Base-by-base conservation (phyloP, 2,888 invertebrate genomes). In the Dione vanillae region DNA sequence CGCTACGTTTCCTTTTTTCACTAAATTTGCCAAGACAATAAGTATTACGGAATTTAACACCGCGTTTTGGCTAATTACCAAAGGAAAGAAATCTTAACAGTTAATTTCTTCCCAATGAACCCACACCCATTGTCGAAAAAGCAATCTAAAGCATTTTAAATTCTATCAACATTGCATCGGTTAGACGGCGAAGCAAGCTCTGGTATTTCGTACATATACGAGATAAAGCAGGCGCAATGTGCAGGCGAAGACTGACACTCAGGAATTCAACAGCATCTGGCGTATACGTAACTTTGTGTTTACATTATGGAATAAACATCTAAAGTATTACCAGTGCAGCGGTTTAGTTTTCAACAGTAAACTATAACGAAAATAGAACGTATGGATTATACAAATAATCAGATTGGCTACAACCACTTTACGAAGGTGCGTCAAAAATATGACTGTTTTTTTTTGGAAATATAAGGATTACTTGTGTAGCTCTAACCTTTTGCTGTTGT, bases 321-420 rank as follows among this genome's bases (percentile, higher is more conserved):
- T 65, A 19, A 20, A 65, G 64, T 51, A 6, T 11, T 54, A 40
- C 45, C 45, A 35, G 62, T 12, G 45, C 47, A 27, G 19, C 45
- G 16, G 62, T 12, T 37, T 54, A 27, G 19, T 68, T 62, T 52
- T 52, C 43, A 52, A 65, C 52, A 37, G 56, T 61, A 70, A 68
- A 68, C 64, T 66, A 49, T 70, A 52, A 69, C 49, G 58, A 37
- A 69, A 74, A 74, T 71, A 71, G 71, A 69, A 20, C 51, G 54
- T 41, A 51, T 40, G 11, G 19, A n/a, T 64, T 62, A 56, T 67
- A 69, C 64, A 73, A 73, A 73, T 68, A 69, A 10, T 19, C 19
- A 67, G 35, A 47, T 65, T 58, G 56, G 54, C 68, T 65, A 20
- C 16, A 45, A 71, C 41, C 54, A 20, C 20, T 59, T 62, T 51